Percentiles rank a stretch among this genome's conserved stretches.
phyloP scores from a whole-genome alignment of 2,888 invertebrate genomes.

The Melanostoma scalare region DNA sequence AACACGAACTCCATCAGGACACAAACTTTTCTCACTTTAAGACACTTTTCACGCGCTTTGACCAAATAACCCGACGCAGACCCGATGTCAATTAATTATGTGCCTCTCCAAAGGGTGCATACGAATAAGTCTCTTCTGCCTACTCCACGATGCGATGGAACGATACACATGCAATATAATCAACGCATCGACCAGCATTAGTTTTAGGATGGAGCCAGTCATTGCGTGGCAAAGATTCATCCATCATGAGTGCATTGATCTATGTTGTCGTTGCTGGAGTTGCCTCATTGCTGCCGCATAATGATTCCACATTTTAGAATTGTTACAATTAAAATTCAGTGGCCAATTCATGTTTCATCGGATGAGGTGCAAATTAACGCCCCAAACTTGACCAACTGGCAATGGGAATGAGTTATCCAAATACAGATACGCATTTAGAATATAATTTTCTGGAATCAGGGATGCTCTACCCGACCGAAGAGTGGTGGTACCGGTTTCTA shows the following conservation, averaged over 20 bases:
- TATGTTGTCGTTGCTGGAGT: slow-evolving; percentile 30
- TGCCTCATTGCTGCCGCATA: slow-evolving; percentile 45
- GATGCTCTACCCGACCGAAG: slow-evolving; percentile 6
- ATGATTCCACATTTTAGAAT: slow-evolving; percentile 68
- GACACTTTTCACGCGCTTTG: slow-evolving; percentile 69
- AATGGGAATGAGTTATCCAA: slow-evolving; percentile 18
- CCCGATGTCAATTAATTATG: slow-evolving; percentile 67
- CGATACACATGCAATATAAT: slow-evolving; percentile 45
- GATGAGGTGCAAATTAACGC: slow-evolving; percentile 71
- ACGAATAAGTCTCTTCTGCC: not conserved
- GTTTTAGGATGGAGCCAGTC: slow-evolving; percentile 55
- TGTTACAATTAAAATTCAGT: slow-evolving; percentile 73
- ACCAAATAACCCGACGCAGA: slow-evolving; percentile 45
- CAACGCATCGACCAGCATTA: slow-evolving; percentile 17
- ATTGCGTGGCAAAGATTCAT: slow-evolving; percentile 72
- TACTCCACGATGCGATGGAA: slow-evolving; percentile 27
- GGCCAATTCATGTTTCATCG: slow-evolving; percentile 71
- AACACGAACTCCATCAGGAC: slow-evolving; percentile 63
- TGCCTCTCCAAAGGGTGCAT: slow-evolving; percentile 29
- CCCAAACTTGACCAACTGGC: slow-evolving; percentile 1
- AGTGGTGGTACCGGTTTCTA: slow-evolving; percentile 38
- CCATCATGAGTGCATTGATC: slow-evolving; percentile 61
- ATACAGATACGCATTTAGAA: slow-evolving; percentile 11
- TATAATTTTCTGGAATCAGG: slow-evolving; percentile 8
- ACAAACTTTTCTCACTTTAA: slow-evolving; percentile 61